Evolutionary conservation across 2,888 invertebrate species (phyloP), one percentile per base, ranked within the genome.

Genomic region (Eulithis testata): DNA sequence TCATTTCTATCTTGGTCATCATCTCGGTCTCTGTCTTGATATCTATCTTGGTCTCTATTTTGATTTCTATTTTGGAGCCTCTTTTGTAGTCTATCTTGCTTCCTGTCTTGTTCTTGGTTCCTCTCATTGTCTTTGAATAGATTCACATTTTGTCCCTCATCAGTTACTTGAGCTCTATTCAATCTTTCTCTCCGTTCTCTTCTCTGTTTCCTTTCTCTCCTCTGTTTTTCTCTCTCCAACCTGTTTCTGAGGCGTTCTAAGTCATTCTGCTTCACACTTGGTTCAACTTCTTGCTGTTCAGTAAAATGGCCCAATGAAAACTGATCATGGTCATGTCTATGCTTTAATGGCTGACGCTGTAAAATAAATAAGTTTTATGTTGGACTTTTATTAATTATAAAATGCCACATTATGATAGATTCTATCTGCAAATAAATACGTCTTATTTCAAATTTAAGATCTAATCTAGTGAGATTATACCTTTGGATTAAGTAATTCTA

Each of bases 171-270:
- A 47, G 65, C 53, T 52, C 58, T 59, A 12, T 47, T 45, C 14
- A 56, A 40, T 58, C 53, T 60, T 49, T 54, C 50, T 57, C 61
- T 56, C 40, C 50, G 66, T 37, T 65, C 59, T 57, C 45, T 62
- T 40, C 63, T 56, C 31, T 51, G 40, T 50, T 51, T 60, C 11
- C 53, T 43, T 12, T 66, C 57, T 47, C 45, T 40, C 11, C 49
- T 50, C 37, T 36, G 14, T 59, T 40, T 53, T 31, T 63, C 57
- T 43, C 40, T 60, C 37, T 65, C 54, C 5, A 66, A 50, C 50
- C 54, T 49, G 11, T 54, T n/a, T 47, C 44, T 57, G 7, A 67
- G 60, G 8, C 44, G 60, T n/a, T 60, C 49, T 5, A 67, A 60
- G 40, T 63, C 60, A 8, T 43, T 60, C 11, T 63, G 45, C 4